phyloP scores from a whole-genome alignment of 2,797 vertebrate genomes.

The Morelia viridis region DNA sequence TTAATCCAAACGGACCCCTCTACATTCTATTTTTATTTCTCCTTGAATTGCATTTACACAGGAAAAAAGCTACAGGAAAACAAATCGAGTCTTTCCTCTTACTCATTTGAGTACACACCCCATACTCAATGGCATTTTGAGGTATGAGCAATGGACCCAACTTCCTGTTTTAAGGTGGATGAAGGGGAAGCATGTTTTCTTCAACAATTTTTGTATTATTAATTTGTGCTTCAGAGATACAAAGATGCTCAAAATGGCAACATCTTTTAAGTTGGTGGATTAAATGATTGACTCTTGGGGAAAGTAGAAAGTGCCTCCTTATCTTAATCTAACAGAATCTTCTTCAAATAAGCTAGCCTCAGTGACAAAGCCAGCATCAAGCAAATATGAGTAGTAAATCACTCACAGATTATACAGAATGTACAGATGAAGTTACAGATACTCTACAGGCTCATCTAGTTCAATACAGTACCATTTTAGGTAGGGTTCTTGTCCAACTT shows the following conservation, averaged over 20 bases:
- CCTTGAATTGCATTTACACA: neutral
- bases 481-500: neutral
- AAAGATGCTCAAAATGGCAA: neutral
- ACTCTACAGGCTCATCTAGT: neutral
- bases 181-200: neutral
- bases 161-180: neutral
- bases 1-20: slow-evolving; percentile 37
- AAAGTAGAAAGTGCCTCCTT: neutral
- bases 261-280: neutral
- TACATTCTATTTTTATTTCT: slow-evolving; percentile 36
- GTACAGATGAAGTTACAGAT: neutral
- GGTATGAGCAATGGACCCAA: neutral
- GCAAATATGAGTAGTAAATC: neutral
- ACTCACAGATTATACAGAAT: neutral
- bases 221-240: neutral
- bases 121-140: neutral
- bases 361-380: neutral
- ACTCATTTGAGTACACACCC: neutral
- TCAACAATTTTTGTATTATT: neutral
- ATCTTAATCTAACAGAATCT: neutral
- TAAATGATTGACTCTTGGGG: neutral
- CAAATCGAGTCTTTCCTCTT: neutral
- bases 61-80: neutral
- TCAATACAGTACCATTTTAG: neutral
- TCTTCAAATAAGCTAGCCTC: neutral